phyloP scores from a whole-genome alignment of 2,888 invertebrate species.

The Deilephila porcellus region DNA sequence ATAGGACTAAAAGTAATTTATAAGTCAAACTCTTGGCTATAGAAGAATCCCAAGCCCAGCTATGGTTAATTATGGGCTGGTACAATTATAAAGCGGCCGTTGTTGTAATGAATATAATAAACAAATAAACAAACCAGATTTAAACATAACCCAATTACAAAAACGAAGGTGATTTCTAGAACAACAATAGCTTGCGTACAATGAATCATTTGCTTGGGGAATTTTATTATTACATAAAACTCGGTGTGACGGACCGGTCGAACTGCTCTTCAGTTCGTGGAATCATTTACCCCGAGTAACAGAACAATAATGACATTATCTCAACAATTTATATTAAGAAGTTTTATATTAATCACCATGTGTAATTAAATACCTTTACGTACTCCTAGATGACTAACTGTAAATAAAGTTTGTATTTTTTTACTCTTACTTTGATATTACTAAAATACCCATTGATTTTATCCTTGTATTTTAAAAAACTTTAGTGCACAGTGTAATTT shows the following conservation, averaged over 20 bases:
- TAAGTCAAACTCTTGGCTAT: too few species aligned
- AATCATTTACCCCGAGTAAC: slow-evolving; percentile 33
- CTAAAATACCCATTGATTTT: too few species aligned
- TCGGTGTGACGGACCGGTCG: slow-evolving; percentile 45
- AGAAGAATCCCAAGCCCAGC: too few species aligned
- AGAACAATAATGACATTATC: slow-evolving; percentile 17
- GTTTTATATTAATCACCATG: background rate
- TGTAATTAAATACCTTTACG: background rate
- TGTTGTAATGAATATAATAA: background rate
- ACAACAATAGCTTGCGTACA: background rate
- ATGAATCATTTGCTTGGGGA: slow-evolving; percentile 32
- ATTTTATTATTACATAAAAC: slow-evolving; percentile 33
- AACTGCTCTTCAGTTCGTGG: slow-evolving; percentile 50
- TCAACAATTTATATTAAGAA: background rate
- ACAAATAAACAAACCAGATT: background rate
- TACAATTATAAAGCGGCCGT: too few species aligned
- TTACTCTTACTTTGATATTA: too few species aligned
- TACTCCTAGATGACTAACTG: too few species aligned
- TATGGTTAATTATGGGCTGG: too few species aligned
- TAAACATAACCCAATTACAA: background rate
- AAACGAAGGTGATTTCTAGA: background rate
- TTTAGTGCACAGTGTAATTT: too few species aligned
- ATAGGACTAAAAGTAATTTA: too few species aligned
- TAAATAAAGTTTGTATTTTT: too few species aligned
- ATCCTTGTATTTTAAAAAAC: too few species aligned